These are phyloP conservation scores for Caenorhabditis sp. DNA, from an alignment of 2,888 invertebrate species.

Conservation along the genomic window DNA sequence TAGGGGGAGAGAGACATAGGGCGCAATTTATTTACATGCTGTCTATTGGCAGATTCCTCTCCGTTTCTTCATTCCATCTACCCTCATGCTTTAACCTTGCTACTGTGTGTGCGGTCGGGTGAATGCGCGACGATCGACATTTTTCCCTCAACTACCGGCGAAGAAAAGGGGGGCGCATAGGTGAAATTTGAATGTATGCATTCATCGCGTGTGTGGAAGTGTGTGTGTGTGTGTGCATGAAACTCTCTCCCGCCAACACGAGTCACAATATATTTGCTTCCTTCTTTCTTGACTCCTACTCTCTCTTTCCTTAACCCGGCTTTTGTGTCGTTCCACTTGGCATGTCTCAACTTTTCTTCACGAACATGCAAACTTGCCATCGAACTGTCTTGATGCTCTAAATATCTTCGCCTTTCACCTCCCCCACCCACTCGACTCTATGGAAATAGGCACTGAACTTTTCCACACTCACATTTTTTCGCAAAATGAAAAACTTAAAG, in stretches of 20 bases:
- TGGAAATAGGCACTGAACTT: slow-evolving; percentile 9
- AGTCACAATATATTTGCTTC: slow-evolving; percentile 48
- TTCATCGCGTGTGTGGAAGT: slow-evolving; percentile 27
- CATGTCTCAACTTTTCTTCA: slow-evolving; percentile 31
- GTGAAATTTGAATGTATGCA: slow-evolving; percentile 36
- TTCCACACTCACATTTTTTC: too few relatives aligned
- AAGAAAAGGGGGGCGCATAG: background rate
- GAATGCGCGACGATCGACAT: slow-evolving; percentile 42
- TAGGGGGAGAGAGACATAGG: background rate
- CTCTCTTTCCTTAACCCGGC: slow-evolving; percentile 26
- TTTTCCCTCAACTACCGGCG: background rate
- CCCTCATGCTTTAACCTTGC: slow-evolving; percentile 43
- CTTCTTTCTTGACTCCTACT: background rate
- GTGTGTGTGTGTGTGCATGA: slow-evolving; percentile 38
- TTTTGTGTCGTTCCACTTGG: slow-evolving; percentile 14
- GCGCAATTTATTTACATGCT: slow-evolving; percentile 40
- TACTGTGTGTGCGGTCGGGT: slow-evolving; percentile 37
- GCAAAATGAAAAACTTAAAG: background rate
- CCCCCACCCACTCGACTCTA: background rate
- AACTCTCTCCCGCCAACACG: slow-evolving; percentile 35
- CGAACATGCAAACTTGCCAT: slow-evolving; percentile 10
- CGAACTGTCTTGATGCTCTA: slow-evolving; percentile 4
- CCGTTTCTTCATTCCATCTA: slow-evolving; percentile 13
- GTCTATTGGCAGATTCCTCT: slow-evolving; percentile 26
- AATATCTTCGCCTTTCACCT: background rate